A percentile compares a stretch with the other conserved stretches of the same genome.
Evolutionary conservation across 2,113 vertebrate genomes (phyloP).

Genomic region (Trogon surrucura): DNA sequence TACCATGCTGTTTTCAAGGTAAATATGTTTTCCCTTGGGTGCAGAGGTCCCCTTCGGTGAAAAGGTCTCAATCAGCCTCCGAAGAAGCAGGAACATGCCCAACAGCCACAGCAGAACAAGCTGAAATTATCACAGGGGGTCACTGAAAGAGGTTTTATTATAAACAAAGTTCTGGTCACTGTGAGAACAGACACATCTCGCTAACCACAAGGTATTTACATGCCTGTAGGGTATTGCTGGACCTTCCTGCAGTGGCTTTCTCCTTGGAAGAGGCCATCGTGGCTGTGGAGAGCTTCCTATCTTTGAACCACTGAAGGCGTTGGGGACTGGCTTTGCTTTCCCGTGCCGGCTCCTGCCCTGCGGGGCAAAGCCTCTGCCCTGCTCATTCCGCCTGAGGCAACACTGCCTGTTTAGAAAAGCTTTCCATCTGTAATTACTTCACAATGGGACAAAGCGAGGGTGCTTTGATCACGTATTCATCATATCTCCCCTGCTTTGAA

Average conservation of each 20-base stretch:
- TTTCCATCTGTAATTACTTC: not conserved
- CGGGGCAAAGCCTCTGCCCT: not conserved
- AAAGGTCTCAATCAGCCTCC: not conserved
- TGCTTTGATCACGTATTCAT: not conserved
- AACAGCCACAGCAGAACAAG: not conserved
- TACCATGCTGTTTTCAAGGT: not conserved
- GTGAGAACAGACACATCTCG: not conserved
- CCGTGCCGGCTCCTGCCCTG: accelerated
- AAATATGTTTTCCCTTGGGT: not conserved
- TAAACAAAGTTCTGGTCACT: not conserved
- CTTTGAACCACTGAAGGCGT: not conserved
- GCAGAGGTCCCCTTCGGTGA: not conserved
- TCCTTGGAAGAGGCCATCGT: not conserved
- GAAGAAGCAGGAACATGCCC: not conserved
- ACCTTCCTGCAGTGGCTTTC: not conserved
- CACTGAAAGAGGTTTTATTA: not conserved
- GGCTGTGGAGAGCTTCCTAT: accelerated
- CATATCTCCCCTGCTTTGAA: constrained; percentile 19
- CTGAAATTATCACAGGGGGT: not conserved
- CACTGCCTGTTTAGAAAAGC: not conserved
- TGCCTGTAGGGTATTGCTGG: not conserved
- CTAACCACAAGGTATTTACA: not conserved
- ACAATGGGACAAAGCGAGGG: not conserved
- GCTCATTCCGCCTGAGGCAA: not conserved
- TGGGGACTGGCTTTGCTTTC: not conserved